Conservation (phyloP, 2,888 invertebrate species). For the Drosophila crucigera region DNA sequence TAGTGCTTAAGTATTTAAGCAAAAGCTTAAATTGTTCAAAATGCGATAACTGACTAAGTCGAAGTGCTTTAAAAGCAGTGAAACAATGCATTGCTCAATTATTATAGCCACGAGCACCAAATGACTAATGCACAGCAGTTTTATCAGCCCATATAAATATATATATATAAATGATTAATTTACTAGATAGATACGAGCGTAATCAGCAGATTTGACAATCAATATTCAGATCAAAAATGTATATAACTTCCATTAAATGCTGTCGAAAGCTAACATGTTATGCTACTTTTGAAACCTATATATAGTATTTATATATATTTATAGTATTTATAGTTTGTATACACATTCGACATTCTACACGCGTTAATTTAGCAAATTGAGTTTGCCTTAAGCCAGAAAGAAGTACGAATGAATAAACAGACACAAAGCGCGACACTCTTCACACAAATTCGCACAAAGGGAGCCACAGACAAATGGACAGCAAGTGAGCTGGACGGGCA, state of each 20-base stretch:
- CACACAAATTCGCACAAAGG: constrained; percentile 47
- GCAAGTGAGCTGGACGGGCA: constrained; percentile 9
- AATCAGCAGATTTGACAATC: background rate
- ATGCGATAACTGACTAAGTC: constrained; percentile 37
- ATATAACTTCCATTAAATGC: background rate
- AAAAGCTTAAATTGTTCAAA: constrained; percentile 8
- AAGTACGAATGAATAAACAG: constrained; percentile 18
- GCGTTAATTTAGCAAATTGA: constrained; percentile 59
- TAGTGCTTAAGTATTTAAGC: background rate
- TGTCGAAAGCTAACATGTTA: background rate
- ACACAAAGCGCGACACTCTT: constrained; percentile 49
- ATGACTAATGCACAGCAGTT: constrained; percentile 33
- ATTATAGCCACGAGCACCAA: background rate
- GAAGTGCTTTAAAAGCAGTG: constrained; percentile 4
- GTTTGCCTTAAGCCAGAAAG: constrained; percentile 33
- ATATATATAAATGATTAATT: background rate
- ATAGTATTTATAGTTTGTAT: background rate
- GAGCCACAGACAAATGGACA: constrained; percentile 16
- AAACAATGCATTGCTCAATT: background rate
- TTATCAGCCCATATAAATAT: constrained; percentile 9
- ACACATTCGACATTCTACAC: background rate
- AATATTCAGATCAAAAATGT: background rate
- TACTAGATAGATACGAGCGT: background rate
- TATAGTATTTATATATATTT: background rate
- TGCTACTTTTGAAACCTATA: background rate